Evolutionary conservation across 2,888 invertebrate species (phyloP).

Genomic region (Spicauda simplicius): DNA sequence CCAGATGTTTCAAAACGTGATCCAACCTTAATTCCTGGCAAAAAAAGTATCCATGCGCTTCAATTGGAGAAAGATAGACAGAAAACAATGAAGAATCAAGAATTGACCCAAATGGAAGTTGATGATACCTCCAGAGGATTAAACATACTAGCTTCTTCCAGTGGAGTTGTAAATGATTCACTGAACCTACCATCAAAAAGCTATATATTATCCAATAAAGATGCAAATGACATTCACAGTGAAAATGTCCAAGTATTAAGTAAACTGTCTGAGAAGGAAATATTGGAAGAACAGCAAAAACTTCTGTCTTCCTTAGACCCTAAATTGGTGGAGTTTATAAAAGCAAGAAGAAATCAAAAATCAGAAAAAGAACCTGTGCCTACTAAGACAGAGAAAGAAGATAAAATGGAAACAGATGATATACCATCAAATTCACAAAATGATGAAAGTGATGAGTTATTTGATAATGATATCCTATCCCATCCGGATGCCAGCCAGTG

Average conservation of each 20-base stretch:
- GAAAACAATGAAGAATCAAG: background rate
- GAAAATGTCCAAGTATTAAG: constrained; percentile 89
- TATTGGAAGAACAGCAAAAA: constrained; percentile 89
- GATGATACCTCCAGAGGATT: constrained; percentile 48
- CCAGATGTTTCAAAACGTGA: constrained; percentile 76
- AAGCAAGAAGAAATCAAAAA: constrained; percentile 40
- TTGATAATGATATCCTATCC: constrained; percentile 85
- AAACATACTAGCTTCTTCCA: background rate
- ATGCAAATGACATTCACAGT: constrained; percentile 87
- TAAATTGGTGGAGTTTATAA: constrained; percentile 87
- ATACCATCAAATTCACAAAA: constrained; percentile 2
- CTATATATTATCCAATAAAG: constrained; percentile 74
- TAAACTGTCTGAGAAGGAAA: constrained; percentile 90
- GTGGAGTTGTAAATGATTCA: constrained; percentile 18
- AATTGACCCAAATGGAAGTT: constrained; percentile 56
- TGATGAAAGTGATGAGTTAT: constrained; percentile 56
- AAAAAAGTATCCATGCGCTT: background rate
- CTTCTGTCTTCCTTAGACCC: constrained; percentile 87
- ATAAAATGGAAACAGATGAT: constrained; percentile 21
- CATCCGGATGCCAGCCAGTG: constrained; percentile 88
- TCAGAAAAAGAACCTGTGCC: constrained; percentile 6
- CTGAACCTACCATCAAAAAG: constrained; percentile 67
- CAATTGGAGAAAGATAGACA: constrained; percentile 43
- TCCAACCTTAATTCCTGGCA: constrained; percentile 42
- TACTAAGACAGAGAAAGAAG: constrained; percentile 7